Percentiles rank a stretch among this genome's conserved stretches.
Evolutionary conservation across 2,888 invertebrate genomes (phyloP).

Genomic region (Andrena haemorrhoa): DNA sequence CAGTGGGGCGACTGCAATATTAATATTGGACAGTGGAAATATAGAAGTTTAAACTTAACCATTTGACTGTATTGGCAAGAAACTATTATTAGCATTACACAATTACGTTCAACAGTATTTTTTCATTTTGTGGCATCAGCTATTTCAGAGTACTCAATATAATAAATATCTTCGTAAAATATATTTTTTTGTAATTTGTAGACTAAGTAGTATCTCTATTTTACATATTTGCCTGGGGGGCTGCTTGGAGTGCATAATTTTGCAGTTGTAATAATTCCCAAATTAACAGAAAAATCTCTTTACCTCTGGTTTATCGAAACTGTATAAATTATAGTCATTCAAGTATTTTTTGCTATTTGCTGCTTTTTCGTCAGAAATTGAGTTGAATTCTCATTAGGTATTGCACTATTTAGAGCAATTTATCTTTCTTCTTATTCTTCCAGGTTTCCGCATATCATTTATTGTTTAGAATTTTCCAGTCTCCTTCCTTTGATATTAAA

Average conservation of each 20-base stretch:
- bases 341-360: too few species aligned
- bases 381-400: too few species aligned
- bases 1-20: too few species aligned
- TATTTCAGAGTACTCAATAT: neutral
- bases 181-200: neutral
- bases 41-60: too few species aligned
- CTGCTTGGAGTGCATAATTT: neutral
- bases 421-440: too few species aligned
- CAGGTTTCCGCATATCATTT: too few species aligned
- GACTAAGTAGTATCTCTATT: neutral
- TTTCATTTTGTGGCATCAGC: neutral
- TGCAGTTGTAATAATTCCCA: neutral
- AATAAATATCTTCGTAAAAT: neutral
- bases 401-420: too few species aligned
- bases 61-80: neutral
- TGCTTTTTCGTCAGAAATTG: too few species aligned
- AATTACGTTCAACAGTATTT: neutral
- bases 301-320: neutral
- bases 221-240: neutral
- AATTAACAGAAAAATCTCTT: neutral
- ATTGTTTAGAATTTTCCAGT: too few species aligned
- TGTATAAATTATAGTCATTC: neutral
- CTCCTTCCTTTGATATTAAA: too few species aligned
- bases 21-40: too few species aligned
- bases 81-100: neutral